Evolutionary conservation across 1,140 invertebrate genomes (phyloP).

Genomic region (Episyrphus balteatus): DNA sequence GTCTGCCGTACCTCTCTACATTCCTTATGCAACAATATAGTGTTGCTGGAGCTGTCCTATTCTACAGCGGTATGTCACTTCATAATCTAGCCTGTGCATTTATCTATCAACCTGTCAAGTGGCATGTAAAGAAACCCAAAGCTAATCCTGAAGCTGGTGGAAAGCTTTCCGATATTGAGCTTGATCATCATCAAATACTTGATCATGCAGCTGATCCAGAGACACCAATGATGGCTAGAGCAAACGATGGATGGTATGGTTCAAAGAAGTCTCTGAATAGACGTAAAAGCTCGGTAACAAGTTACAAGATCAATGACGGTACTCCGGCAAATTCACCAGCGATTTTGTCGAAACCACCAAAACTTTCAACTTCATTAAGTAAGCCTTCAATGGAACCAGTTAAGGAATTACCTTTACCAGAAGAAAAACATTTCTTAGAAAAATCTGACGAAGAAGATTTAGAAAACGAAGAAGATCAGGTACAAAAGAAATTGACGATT

Average conservation of each 20-base stretch:
- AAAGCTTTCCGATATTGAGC: no score
- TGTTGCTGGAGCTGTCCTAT: constrained; percentile 42
- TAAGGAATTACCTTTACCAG: no score
- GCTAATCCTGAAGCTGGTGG: constrained; percentile 18
- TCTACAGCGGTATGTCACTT: constrained; percentile 45
- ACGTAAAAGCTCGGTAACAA: no score
- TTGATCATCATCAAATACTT: no score
- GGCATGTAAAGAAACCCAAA: constrained; percentile 43
- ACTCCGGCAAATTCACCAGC: no score
- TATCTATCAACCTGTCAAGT: constrained; percentile 51
- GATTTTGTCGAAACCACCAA: no score
- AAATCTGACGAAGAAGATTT: neutral
- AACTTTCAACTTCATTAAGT: no score
- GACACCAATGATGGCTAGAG: constrained; percentile 48
- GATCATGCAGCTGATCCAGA: constrained; percentile 40
- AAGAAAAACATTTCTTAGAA: neutral
- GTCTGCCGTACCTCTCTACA: constrained; percentile 45
- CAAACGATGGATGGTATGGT: constrained; percentile 54
- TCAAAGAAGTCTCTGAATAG: constrained; percentile 32
- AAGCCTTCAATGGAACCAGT: no score
- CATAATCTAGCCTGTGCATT: constrained; percentile 47
- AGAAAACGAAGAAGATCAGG: no score
- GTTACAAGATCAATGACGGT: no score
- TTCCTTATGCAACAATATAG: constrained; percentile 41
- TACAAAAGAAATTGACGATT: constrained; percentile 33